Evolutionary conservation across 2,797 vertebrate genomes (phyloP).

Genomic region (Poeciliopsis paucimaculata): DNA sequence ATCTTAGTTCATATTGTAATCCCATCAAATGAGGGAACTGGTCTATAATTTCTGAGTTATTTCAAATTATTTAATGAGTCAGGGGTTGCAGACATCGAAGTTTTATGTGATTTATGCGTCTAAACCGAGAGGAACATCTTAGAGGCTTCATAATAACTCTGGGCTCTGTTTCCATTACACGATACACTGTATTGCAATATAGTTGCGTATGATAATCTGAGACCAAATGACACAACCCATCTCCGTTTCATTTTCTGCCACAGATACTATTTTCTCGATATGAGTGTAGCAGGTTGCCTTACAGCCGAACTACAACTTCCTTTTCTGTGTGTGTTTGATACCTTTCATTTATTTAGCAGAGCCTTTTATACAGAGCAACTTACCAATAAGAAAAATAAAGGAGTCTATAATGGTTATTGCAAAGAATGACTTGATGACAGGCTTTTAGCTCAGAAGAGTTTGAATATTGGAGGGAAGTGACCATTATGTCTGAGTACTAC

Average conservation of each 20-base stretch:
- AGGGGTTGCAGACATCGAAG: no score
- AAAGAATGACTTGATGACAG: conserved; percentile 2
- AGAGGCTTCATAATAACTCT: neutral
- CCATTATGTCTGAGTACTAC: conserved; percentile 8
- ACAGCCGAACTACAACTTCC: neutral
- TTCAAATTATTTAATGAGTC: no score
- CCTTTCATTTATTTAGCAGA: neutral
- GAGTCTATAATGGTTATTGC: conserved; percentile 1
- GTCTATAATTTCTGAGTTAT: no score
- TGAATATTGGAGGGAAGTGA: conserved; percentile 1
- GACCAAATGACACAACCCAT: neutral
- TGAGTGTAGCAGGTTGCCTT: neutral
- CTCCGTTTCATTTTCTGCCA: neutral
- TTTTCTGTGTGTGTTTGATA: neutral
- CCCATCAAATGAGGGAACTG: no score
- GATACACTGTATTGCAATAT: neutral
- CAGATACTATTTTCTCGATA: neutral
- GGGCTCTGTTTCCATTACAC: neutral
- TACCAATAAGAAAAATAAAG: conserved; percentile 3
- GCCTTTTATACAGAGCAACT: neutral
- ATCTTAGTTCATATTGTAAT: no score
- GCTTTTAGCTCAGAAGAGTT: conserved; percentile 2
- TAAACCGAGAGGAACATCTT: neutral
- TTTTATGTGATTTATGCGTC: neutral
- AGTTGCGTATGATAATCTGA: neutral